Evolutionary conservation across 2,113 vertebrate species (phyloP).

Genomic region (Platanista minor): DNA sequence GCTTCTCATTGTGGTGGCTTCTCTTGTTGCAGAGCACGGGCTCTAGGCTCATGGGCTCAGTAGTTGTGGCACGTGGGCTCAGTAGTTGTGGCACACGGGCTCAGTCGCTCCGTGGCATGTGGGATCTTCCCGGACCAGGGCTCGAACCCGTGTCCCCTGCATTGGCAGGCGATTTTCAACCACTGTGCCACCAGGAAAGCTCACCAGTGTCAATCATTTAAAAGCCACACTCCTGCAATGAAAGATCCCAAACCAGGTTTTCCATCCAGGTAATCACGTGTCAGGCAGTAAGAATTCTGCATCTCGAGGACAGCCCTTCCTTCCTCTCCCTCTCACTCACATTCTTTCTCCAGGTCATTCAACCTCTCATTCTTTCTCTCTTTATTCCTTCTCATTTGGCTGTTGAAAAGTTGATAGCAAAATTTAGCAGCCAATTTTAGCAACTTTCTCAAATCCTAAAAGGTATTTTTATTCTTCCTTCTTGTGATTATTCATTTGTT

Average conservation of each 20-base stretch:
- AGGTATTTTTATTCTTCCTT: neutral
- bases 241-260: neutral
- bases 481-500: neutral
- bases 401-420: neutral
- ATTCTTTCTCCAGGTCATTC: accelerated
- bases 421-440: neutral
- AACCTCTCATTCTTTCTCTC: too few relatives aligned
- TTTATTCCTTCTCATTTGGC: neutral
- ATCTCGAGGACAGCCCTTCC: accelerated
- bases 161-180: too few relatives aligned
- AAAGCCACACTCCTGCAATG: neutral
- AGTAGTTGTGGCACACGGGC: too few relatives aligned
- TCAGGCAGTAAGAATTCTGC: accelerated
- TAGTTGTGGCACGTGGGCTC: too few relatives aligned
- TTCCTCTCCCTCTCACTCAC: accelerated
- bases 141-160: neutral
- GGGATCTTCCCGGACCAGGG: accelerated
- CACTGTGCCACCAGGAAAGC: neutral
- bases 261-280: neutral
- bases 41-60: too few relatives aligned
- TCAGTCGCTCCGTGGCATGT: too few relatives aligned
- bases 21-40: too few relatives aligned
- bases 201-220: neutral
- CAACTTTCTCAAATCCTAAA: neutral
- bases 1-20: too few relatives aligned